Evolutionary conservation across 37 sponge, comb jelly and placozoan species (phyloP).

Genomic region (Hormiphora californensis): DNA sequence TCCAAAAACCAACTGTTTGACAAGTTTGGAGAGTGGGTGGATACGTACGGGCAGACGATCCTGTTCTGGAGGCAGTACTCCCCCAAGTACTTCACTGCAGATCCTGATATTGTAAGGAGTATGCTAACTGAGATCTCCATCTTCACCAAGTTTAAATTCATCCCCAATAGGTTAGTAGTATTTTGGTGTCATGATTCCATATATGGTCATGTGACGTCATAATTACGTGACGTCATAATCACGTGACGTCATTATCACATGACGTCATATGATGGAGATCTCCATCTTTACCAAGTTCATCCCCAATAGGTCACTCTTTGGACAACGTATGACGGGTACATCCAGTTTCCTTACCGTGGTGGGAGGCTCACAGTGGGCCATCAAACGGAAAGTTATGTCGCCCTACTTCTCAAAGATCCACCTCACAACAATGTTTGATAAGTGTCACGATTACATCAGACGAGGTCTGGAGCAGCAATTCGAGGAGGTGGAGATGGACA

Average conservation of each 20-base stretch:
- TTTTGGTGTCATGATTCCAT: too few species aligned
- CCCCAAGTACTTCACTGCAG: conserved; percentile 5
- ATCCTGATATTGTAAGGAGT: neutral
- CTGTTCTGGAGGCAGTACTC: too few species aligned
- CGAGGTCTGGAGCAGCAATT: neutral
- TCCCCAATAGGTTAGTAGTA: too few species aligned
- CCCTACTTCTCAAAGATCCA: conserved; percentile 13
- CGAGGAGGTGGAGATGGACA: neutral
- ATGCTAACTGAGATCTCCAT: conserved; percentile 1
- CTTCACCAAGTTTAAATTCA: neutral
- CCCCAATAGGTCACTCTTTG: neutral
- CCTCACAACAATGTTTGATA: neutral
- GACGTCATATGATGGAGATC: neutral
- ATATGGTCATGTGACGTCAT: too few species aligned
- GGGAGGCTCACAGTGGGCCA: neutral
- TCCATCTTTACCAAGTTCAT: neutral
- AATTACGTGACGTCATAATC: too few species aligned
- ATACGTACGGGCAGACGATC: too few species aligned
- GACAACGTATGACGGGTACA: neutral
- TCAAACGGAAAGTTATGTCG: conserved; percentile 1
- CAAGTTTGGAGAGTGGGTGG: too few species aligned
- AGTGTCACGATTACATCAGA: neutral
- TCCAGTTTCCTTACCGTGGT: neutral
- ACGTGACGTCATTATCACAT: too few species aligned
- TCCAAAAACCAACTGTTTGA: too few species aligned